Evolutionary conservation across 1,140 invertebrate species (phyloP).

Genomic region (Catajapyx aquilonaris): DNA sequence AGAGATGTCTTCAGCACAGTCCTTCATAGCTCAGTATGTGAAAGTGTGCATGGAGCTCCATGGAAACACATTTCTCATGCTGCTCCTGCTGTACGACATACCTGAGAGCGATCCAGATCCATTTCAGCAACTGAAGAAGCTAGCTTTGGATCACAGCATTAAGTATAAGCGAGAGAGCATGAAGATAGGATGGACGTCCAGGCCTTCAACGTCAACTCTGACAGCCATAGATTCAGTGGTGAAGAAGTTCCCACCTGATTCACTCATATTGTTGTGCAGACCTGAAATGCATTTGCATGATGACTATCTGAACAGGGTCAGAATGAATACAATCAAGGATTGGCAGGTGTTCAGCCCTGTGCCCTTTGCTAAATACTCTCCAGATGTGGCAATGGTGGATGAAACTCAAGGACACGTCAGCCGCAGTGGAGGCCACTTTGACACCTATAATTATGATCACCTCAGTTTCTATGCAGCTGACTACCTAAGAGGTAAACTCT

Average conservation of each 20-base stretch:
- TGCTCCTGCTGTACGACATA: conserved; percentile 38
- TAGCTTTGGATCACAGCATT: conserved; percentile 33
- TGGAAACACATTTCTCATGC: conserved; percentile 50
- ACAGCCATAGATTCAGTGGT: conserved; percentile 44
- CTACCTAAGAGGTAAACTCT: conserved; percentile 38
- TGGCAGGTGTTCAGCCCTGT: conserved; percentile 63
- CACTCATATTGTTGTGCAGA: conserved; percentile 40
- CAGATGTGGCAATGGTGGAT: conserved; percentile 29
- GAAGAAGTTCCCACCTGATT: conserved; percentile 44
- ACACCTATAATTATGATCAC: conserved; percentile 42
- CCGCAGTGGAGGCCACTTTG: conserved; percentile 64
- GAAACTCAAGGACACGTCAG: no score
- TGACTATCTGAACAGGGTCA: conserved; percentile 66
- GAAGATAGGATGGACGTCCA: conserved; percentile 46
- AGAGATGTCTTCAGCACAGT: conserved; percentile 26
- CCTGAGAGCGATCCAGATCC: conserved; percentile 9
- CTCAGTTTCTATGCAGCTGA: conserved; percentile 64
- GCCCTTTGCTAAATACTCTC: conserved; percentile 56
- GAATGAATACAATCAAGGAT: conserved; percentile 64
- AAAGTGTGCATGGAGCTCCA: conserved; percentile 45
- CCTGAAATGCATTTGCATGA: conserved; percentile 40
- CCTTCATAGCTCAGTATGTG: conserved; percentile 50
- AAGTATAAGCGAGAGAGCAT: conserved; percentile 43
- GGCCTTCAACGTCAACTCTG: conserved; percentile 16
- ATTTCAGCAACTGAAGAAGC: conserved; percentile 38